Conservation (phyloP, 2,113 vertebrate species). For the Tachysurus vachellii region DNA sequence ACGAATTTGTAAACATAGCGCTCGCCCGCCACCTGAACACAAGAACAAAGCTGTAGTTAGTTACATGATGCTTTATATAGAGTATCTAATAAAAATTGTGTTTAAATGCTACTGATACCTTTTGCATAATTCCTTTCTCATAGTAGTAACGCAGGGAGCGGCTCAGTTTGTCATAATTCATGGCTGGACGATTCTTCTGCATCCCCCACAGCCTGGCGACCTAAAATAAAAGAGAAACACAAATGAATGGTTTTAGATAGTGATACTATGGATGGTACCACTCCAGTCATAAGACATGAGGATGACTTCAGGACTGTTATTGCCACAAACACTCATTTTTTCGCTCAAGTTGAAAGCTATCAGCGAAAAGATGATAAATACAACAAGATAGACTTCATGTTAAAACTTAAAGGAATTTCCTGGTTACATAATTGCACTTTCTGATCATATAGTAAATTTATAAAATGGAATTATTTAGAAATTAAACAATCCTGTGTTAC, state of each 20-base stretch:
- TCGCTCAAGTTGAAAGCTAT: no score
- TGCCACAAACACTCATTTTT: no score
- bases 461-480: no score
- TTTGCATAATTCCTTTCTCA: conserved; percentile 99
- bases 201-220: conserved; percentile 97
- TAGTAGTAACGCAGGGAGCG: conserved; percentile 97
- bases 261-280: no score
- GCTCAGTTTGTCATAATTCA: conserved; percentile 99
- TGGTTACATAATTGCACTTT: no score
- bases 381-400: no score
- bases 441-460: no score
- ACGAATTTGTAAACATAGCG: conserved; percentile 99
- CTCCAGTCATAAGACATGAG: no score
- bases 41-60: not conserved
- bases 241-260: not conserved
- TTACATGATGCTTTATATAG: not conserved
- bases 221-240: conserved; percentile 65
- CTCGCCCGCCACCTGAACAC: conserved; percentile 89
- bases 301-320: no score
- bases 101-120: conserved; percentile 71
- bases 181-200: conserved; percentile 98
- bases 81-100: not conserved
- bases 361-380: no score
- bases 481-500: no score
- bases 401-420: no score